These are phyloP conservation scores for Haliaeetus leucogaster DNA, from an alignment of 2,113 vertebrate species.

Conservation along the genomic window DNA sequence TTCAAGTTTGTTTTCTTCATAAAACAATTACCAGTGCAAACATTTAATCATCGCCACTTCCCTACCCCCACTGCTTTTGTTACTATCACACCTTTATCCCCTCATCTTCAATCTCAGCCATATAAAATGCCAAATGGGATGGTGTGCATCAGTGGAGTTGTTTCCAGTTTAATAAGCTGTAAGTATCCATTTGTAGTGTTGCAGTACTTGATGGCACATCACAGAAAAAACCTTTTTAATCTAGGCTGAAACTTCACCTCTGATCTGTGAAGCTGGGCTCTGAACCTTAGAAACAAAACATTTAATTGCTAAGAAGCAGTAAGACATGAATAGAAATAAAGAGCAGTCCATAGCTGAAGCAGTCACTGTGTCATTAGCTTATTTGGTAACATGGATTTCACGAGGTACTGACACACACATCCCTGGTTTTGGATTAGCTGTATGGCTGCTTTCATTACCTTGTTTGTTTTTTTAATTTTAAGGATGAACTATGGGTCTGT, in stretches of 20 bases:
- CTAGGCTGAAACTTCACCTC: slow-evolving; percentile 2
- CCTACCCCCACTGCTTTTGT: not conserved
- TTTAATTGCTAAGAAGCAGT: not conserved
- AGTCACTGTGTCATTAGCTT: not conserved
- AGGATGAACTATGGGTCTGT: not conserved
- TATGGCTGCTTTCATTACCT: not conserved
- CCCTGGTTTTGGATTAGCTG: not conserved
- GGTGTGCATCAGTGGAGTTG: not conserved
- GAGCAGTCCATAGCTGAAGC: not conserved
- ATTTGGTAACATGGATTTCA: not conserved
- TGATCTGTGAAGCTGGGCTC: not conserved
- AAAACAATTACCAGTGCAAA: not conserved
- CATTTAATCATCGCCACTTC: not conserved
- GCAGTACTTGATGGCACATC: not conserved
- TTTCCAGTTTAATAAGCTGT: slow-evolving; percentile 30
- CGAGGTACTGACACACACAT: fast-evolving
- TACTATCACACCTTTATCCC: not conserved
- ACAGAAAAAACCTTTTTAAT: slow-evolving; percentile 24
- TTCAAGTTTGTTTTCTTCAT: not conserved
- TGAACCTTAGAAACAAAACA: slow-evolving; percentile 13
- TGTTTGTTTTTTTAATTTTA: not conserved
- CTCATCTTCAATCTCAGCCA: not conserved
- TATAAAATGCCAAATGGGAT: not conserved
- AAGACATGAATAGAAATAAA: not conserved
- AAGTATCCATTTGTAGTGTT: slow-evolving; percentile 28